Evolutionary conservation across 2,888 invertebrate species (phyloP).

Genomic region (Cantharis flavilabris): DNA sequence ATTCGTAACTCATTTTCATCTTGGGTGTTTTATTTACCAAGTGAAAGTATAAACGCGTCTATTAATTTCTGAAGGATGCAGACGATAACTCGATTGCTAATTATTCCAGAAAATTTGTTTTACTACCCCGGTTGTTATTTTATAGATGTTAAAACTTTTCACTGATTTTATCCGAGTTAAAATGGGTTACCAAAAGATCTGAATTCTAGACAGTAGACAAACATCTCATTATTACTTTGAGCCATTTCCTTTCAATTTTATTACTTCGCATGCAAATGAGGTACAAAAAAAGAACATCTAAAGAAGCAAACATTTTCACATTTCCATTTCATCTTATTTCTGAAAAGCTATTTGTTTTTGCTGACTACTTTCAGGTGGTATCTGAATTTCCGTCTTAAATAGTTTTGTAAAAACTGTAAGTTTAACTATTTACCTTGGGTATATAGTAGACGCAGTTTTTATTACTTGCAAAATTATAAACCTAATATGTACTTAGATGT

Average conservation of each 20-base stretch:
- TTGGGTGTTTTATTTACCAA: neutral
- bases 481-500: neutral
- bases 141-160: neutral
- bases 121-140: neutral
- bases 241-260: conserved; percentile 19
- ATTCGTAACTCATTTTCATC: neutral
- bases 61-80: no score
- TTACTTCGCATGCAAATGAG: conserved; percentile 19
- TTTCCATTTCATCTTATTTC: conserved; percentile 25
- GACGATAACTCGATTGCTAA: neutral
- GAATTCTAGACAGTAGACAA: conserved; percentile 23
- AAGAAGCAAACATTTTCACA: conserved; percentile 20
- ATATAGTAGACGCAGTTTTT: neutral
- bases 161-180: neutral
- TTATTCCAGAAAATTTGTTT: neutral
- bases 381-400: neutral
- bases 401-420: neutral
- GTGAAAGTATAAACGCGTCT: neutral
- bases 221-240: conserved; percentile 27
- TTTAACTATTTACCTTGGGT: neutral
- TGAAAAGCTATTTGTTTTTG: conserved; percentile 7
- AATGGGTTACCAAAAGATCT: neutral
- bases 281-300: conserved; percentile 17
- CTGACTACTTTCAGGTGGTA: neutral
- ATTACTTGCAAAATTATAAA: neutral